Evolutionary conservation across 2,797 vertebrate genomes (phyloP).

Genomic region (Podargus strigoides): DNA sequence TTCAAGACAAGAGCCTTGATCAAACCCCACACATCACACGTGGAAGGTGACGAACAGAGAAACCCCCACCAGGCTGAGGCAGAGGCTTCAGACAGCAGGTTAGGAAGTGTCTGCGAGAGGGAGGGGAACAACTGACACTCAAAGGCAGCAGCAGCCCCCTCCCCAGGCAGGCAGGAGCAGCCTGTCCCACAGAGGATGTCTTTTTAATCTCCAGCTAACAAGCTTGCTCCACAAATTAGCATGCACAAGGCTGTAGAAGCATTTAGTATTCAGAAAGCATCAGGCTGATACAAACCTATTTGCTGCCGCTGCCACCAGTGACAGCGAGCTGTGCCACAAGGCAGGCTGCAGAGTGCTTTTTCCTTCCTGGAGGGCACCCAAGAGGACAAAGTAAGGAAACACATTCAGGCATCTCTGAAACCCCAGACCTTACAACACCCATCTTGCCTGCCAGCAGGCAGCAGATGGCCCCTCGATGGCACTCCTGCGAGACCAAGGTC

Average conservation of each 20-base stretch:
- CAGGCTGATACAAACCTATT: not conserved
- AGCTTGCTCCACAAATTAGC: not conserved
- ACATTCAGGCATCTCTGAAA: fast-evolving
- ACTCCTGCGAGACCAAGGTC: fast-evolving
- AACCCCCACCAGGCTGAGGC: not conserved
- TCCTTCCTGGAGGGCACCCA: not conserved
- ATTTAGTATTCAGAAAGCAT: not conserved
- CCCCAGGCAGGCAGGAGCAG: not conserved
- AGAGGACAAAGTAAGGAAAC: not conserved
- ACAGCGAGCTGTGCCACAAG: not conserved
- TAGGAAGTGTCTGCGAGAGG: not conserved
- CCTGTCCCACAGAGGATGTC: not conserved
- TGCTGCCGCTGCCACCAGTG: not conserved
- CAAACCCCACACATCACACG: not conserved
- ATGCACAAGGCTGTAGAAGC: not conserved
- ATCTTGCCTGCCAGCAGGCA: not conserved
- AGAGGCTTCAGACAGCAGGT: not conserved
- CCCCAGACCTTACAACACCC: not conserved
- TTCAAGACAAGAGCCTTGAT: not conserved
- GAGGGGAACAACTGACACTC: not conserved
- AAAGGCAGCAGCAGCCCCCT: not conserved
- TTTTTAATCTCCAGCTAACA: not conserved
- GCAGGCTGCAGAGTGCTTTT: fast-evolving
- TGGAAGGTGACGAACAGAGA: not conserved
- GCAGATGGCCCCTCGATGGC: no score